These are phyloP conservation scores for Tholera decimalis DNA, from an alignment of 2,888 invertebrate species.

Conservation along the genomic window DNA sequence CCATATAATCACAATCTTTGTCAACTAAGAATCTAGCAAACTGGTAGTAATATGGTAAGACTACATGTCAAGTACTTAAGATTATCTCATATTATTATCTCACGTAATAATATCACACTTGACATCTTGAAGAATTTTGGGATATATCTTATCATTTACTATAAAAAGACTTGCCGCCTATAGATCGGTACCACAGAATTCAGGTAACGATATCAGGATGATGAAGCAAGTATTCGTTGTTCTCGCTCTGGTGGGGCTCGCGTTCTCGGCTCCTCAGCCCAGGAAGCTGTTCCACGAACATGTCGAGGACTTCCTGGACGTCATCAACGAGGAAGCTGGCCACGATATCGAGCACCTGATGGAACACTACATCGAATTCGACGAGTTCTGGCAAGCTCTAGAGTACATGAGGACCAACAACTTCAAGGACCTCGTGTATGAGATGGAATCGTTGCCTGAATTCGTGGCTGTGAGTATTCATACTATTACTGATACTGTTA, in stretches of 20 bases:
- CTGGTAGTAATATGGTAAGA: conserved; percentile 10
- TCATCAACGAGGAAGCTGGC: conserved; percentile 73
- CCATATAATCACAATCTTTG: background rate
- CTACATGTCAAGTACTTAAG: conserved; percentile 35
- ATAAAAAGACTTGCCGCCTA: conserved; percentile 63
- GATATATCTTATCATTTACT: conserved; percentile 58
- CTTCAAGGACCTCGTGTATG: conserved; percentile 78
- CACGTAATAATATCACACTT: conserved; percentile 21
- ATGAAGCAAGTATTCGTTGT: conserved; percentile 77
- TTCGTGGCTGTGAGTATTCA: conserved; percentile 79
- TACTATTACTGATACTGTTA: too few species aligned
- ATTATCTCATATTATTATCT: too few species aligned
- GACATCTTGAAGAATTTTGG: conserved; percentile 46
- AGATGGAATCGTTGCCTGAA: conserved; percentile 83
- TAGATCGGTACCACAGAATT: conserved; percentile 55
- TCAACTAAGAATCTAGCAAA: conserved; percentile 1
- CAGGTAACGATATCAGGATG: conserved; percentile 61
- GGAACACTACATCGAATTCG: conserved; percentile 74
- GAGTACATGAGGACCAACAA: conserved; percentile 74
- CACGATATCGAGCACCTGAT: conserved; percentile 68
- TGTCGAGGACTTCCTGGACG: conserved; percentile 78
- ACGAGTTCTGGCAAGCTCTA: conserved; percentile 76
- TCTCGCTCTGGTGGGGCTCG: conserved; percentile 72
- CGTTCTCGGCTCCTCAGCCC: conserved; percentile 77
- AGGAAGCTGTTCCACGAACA: conserved; percentile 83